Evolutionary conservation across 2,888 invertebrate species (phyloP).

Genomic region (Hartigia nigra): DNA sequence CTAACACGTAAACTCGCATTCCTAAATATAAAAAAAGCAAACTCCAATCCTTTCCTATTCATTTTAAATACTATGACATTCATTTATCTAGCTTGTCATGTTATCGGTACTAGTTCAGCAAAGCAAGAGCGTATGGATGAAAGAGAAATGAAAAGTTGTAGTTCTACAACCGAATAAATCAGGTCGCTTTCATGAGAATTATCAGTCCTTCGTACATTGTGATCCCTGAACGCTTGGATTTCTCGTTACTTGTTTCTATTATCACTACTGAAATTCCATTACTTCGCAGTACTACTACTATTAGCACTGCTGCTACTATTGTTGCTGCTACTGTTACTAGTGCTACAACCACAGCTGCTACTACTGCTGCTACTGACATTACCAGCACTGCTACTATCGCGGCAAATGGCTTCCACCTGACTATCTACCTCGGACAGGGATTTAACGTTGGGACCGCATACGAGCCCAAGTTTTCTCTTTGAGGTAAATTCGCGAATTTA

Average conservation of each 20-base stretch:
- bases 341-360: background rate
- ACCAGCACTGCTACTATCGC: background rate
- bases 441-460: background rate
- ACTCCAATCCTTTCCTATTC: too few species aligned
- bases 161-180: background rate
- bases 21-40: too few species aligned
- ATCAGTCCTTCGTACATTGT: background rate
- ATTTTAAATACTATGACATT: too few species aligned
- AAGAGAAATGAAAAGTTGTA: background rate
- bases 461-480: background rate
- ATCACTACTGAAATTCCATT: background rate
- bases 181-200: background rate
- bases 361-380: background rate
- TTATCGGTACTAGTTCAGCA: background rate
- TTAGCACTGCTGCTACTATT: background rate
- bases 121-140: background rate
- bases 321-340: background rate
- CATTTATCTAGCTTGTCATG: background rate
- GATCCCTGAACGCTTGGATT: background rate
- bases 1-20: too few species aligned
- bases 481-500: background rate
- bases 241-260: background rate
- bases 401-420: background rate
- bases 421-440: background rate
- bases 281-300: background rate